phyloP scores from a whole-genome alignment of 2,888 invertebrate species.

The Corythucha ciliata region DNA sequence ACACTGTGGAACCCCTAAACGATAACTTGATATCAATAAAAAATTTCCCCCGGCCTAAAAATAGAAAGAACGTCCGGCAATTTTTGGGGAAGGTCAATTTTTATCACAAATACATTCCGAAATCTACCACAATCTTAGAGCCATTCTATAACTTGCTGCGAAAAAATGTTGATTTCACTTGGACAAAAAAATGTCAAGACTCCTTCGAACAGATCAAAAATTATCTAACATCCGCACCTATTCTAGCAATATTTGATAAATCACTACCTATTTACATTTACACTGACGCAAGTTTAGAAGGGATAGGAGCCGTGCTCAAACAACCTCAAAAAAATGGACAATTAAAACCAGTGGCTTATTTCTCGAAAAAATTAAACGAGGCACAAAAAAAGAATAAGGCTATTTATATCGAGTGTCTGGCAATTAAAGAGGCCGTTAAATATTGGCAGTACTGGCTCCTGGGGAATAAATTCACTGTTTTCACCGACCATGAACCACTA shows the following conservation, averaged over 20 bases:
- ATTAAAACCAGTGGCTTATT: slow-evolving; percentile 19
- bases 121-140: slow-evolving; percentile 11
- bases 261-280: slow-evolving; percentile 13
- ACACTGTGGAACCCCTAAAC: slow-evolving; percentile 8
- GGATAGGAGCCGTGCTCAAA: slow-evolving; percentile 34
- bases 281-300: slow-evolving; percentile 35
- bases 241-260: slow-evolving; percentile 35
- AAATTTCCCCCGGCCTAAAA: slow-evolving; percentile 16
- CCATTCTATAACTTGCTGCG: slow-evolving; percentile 21
- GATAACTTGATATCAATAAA: slow-evolving; percentile 21
- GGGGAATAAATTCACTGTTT: slow-evolving; percentile 16
- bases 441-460: slow-evolving; percentile 27
- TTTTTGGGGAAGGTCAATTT: slow-evolving; percentile 24
- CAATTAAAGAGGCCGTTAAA: slow-evolving; percentile 24
- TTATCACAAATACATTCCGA: slow-evolving; percentile 13
- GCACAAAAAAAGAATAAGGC: slow-evolving; percentile 23
- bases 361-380: slow-evolving; percentile 26
- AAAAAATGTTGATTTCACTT: slow-evolving; percentile 20
- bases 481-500: slow-evolving; percentile 29
- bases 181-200: slow-evolving; percentile 16
- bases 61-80: slow-evolving; percentile 18
- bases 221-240: slow-evolving; percentile 32
- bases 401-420: slow-evolving; percentile 23
- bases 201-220: slow-evolving; percentile 17
- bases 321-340: slow-evolving; percentile 25